Percentiles rank a stretch among this genome's conserved stretches.
These are phyloP conservation scores for Ciconia stormi DNA, from an alignment of 2,113 vertebrate genomes.

Conservation along the genomic window DNA sequence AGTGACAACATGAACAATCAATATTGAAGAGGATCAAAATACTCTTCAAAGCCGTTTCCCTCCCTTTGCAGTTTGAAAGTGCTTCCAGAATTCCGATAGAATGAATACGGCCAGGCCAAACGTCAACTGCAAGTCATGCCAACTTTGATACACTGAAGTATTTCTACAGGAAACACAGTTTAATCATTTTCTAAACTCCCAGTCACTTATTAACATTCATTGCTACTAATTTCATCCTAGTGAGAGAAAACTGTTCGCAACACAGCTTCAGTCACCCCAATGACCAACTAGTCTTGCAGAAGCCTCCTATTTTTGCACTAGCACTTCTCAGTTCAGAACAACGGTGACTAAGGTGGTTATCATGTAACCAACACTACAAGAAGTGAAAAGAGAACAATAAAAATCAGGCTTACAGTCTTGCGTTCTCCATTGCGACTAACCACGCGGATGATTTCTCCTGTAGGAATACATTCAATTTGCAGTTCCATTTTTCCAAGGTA, in stretches of 20 bases:
- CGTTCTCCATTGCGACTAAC: slow-evolving; percentile 56
- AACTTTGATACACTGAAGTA: not conserved
- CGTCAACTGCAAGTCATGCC: not conserved
- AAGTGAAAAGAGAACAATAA: not conserved
- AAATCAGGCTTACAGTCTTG: slow-evolving; percentile 69
- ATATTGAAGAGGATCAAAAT: not conserved
- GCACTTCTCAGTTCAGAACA: not conserved
- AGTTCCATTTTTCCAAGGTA: slow-evolving; percentile 66
- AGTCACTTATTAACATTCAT: not conserved
- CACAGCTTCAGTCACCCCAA: not conserved
- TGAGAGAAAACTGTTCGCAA: not conserved
- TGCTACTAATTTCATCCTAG: not conserved
- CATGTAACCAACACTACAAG: not conserved
- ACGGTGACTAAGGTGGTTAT: fast-evolving
- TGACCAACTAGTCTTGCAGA: not conserved
- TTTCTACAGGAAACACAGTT: not conserved
- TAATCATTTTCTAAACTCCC: not conserved
- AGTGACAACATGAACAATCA: not conserved
- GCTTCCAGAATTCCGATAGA: not conserved
- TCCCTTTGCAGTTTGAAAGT: not conserved
- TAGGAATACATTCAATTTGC: slow-evolving; percentile 71
- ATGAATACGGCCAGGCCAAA: not conserved
- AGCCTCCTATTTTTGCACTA: not conserved
- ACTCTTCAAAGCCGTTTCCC: not conserved
- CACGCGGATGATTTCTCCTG: slow-evolving; percentile 76